These are phyloP conservation scores for Drosophila tani DNA, from an alignment of 1,140 invertebrate species.

Conservation along the genomic window DNA sequence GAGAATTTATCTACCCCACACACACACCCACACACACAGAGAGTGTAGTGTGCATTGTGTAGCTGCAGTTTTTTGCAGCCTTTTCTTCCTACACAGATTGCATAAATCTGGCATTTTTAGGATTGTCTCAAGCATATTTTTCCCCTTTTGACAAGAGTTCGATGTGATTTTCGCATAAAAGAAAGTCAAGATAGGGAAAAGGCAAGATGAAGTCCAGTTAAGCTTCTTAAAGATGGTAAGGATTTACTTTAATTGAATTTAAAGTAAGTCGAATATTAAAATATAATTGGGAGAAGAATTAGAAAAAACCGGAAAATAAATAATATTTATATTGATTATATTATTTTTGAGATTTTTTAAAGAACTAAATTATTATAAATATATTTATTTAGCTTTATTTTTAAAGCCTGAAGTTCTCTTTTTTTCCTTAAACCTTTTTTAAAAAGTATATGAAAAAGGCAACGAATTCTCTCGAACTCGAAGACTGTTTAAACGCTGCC, in stretches of 20 bases:
- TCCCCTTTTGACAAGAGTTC: slow-evolving; percentile 16
- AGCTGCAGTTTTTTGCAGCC: slow-evolving; percentile 13
- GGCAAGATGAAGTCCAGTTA: not conserved
- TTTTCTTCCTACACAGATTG: slow-evolving; percentile 29
- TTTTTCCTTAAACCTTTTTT: no score
- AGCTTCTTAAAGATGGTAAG: not conserved
- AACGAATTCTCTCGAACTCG: no score
- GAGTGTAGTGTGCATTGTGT: slow-evolving; percentile 7
- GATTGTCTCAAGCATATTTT: slow-evolving; percentile 15
- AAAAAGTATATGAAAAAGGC: no score
- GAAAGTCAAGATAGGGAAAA: slow-evolving; percentile 1
- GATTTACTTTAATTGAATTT: not conserved
- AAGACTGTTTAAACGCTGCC: not conserved
- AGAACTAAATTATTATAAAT: no score
- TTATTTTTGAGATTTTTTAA: no score
- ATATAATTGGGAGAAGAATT: not conserved
- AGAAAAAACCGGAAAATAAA: not conserved
- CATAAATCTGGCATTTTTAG: slow-evolving; percentile 57
- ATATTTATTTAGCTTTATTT: not conserved
- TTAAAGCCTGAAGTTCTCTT: no score
- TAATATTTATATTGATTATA: no score
- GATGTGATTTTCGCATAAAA: slow-evolving; percentile 29
- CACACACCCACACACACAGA: slow-evolving; percentile 18
- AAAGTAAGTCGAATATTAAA: not conserved
- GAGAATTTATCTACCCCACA: slow-evolving; percentile 66